These are phyloP conservation scores for Artibeus jamaicensis DNA, from an alignment of 2,797 vertebrate genomes.

Conservation along the genomic window DNA sequence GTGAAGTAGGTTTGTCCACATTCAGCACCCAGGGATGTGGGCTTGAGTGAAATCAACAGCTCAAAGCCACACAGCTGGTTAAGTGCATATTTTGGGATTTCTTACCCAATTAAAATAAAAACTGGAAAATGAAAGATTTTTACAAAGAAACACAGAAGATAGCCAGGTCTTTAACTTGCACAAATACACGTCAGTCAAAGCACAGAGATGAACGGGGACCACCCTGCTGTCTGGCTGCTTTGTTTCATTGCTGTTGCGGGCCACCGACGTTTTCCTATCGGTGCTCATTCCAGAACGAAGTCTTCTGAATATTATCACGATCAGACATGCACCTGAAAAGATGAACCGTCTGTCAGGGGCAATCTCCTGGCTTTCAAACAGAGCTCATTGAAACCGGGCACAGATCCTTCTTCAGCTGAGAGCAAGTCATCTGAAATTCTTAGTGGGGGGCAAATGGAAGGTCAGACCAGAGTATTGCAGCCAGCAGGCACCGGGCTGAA, in stretches of 20 bases:
- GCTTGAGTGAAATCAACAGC: background rate
- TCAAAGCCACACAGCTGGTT: background rate
- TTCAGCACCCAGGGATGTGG: background rate
- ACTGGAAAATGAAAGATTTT: background rate
- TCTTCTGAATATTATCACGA: background rate
- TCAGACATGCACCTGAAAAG: slow-evolving; percentile 30
- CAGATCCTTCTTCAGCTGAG: slow-evolving; percentile 51
- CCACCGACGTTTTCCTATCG: background rate
- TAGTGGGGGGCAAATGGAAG: slow-evolving; percentile 37
- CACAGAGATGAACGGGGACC: background rate
- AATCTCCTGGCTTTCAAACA: background rate
- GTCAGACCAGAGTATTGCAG: slow-evolving; percentile 13
- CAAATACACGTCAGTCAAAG: background rate
- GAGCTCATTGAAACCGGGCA: slow-evolving; percentile 30
- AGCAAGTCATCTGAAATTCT: slow-evolving; percentile 55
- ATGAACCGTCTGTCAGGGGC: background rate
- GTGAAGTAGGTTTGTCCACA: background rate
- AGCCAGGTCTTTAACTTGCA: background rate
- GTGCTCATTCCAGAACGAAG: background rate
- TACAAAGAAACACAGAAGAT: background rate
- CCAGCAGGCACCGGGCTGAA: slow-evolving; percentile 18
- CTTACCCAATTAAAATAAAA: background rate
- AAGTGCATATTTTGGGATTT: background rate
- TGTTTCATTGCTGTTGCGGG: background rate
- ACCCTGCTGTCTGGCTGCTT: accelerated